Base-by-base conservation (phyloP, 2,113 vertebrate species). In the Octodon degus region DNA sequence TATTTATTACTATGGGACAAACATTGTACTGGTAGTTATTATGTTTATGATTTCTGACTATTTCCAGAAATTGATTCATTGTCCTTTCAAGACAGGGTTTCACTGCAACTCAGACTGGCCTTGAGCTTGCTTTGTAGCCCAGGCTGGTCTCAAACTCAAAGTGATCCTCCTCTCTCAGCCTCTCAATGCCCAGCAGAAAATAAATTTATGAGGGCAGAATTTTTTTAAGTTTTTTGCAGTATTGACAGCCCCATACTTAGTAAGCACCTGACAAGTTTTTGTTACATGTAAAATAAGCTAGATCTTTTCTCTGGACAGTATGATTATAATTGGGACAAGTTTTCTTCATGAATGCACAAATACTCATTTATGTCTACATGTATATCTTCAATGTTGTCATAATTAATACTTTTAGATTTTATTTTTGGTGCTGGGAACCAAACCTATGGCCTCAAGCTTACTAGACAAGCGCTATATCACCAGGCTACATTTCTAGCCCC, bases 201-300 rank as follows among this genome's bases (percentile, higher is more conserved):
- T 90, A 92, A 63, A n/a, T 85, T 94, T 95, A 68, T 60, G 27
- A 70, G 62, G 34, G 50, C 20, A 95, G 68, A 50, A 83, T 32
- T 93, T 91, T 63, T 93, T 87, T 81, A 40, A 40, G 30, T 76
- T 74, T 19, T 60, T 20, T 68, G 16, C 14, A 74, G 0, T 94
- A 74, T 95, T 91, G 11, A 85, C 1, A 94, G 27, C 34, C 72
- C 87, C 16, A 2, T 37, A 43, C 22, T 2, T 63, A 58, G 37
- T 86, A 85, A 95, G 43, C 22, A 22, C 32, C 87, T 92, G 32
- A 34, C 55, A 85, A 50, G 74, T 80, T 91, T 90, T 96, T 89
- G 63, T 90, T 96, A 58, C 2, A 62, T 96, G 19, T 83, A 22
- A 79, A 13, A 86, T 55, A 95, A 34, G 12, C 62, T 83, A 22